These are phyloP conservation scores for Gobiocypris rarus DNA, from an alignment of 2,113 vertebrate species.

Conservation along the genomic window DNA sequence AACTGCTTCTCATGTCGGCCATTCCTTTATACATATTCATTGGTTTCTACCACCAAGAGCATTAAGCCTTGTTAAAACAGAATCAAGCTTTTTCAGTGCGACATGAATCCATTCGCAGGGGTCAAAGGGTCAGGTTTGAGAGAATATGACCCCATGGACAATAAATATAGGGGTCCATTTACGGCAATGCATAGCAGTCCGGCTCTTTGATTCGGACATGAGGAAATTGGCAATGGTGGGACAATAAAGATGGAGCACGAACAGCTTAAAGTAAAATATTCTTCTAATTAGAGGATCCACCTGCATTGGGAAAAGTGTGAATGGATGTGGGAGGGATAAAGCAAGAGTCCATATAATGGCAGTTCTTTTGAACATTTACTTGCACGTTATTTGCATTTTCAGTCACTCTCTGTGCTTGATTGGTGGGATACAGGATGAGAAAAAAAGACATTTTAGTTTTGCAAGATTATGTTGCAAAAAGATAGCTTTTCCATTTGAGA, in stretches of 20 bases:
- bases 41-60: conserved; percentile 52
- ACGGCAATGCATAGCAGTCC: conserved; percentile 60
- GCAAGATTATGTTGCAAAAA: conserved; percentile 7
- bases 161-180: conserved; percentile 55
- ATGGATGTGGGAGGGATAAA: conserved; percentile 51
- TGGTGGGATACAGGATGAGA: conserved; percentile 27
- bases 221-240: conserved; percentile 62
- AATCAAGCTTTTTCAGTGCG: conserved; percentile 65
- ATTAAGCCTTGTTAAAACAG: conserved; percentile 68
- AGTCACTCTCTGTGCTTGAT: conserved; percentile 51
- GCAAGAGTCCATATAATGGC: conserved; percentile 43
- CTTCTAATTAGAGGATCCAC: conserved; percentile 72
- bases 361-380: conserved; percentile 50
- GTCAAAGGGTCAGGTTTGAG: conserved; percentile 74
- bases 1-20: conserved; percentile 45
- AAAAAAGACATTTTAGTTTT: neutral
- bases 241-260: conserved; percentile 62
- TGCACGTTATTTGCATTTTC: conserved; percentile 54
- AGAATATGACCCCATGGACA: conserved; percentile 66
- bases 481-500: neutral
- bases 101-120: conserved; percentile 74
- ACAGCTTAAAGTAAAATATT: conserved; percentile 64
- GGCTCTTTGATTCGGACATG: conserved; percentile 69
- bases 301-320: conserved; percentile 59
- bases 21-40: conserved; percentile 61